Evolutionary conservation across 2,888 invertebrate species (phyloP).

Genomic region (Herminia tarsipennalis): DNA sequence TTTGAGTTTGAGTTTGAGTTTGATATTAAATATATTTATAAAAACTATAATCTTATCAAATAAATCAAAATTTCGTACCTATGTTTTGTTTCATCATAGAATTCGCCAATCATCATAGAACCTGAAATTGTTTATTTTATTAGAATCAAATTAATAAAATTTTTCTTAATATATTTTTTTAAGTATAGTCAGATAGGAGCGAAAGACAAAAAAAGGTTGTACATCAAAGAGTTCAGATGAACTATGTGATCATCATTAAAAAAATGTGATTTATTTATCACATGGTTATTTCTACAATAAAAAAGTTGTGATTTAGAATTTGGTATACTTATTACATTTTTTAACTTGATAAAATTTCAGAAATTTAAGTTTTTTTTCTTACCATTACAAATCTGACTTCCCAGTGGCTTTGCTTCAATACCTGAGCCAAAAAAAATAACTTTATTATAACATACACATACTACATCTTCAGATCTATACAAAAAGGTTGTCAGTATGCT

Average conservation of each 20-base stretch:
- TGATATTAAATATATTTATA: too few species aligned
- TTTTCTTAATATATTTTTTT: not conserved
- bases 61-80: too few species aligned
- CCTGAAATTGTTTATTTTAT: too few species aligned
- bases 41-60: too few species aligned
- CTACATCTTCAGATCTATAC: not conserved
- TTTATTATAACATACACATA: not conserved
- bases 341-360: too few species aligned
- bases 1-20: too few species aligned
- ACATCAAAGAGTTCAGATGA: conserved; percentile 69
- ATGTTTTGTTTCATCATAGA: too few species aligned
- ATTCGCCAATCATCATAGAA: too few species aligned
- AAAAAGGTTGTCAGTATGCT: conserved; percentile 60
- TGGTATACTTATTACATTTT: too few species aligned
- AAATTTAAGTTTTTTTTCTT: not conserved
- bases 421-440: not conserved
- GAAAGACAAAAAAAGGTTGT: conserved; percentile 68
- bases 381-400: not conserved
- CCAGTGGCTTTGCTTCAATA: not conserved
- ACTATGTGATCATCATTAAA: conserved; percentile 52
- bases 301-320: too few species aligned
- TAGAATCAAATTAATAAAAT: too few species aligned
- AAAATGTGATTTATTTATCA: not conserved
- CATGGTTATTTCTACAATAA: too few species aligned
- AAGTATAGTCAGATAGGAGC: conserved; percentile 80